These are phyloP conservation scores for Noctua janthe DNA, from an alignment of 2,888 invertebrate genomes.

Conservation along the genomic window DNA sequence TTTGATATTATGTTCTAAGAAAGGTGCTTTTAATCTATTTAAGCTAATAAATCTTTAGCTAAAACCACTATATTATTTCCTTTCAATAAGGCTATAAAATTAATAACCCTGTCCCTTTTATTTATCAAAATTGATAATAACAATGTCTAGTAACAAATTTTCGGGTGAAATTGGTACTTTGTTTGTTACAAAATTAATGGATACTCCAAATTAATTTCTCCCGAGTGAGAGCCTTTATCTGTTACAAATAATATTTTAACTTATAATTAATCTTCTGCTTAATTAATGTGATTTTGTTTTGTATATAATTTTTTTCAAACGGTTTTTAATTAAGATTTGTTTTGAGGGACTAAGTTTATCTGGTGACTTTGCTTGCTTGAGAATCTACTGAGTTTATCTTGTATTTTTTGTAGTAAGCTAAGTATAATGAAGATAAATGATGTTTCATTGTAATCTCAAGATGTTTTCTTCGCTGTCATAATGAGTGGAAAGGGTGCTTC, in stretches of 20 bases:
- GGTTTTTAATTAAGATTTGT: conserved; percentile 35
- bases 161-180: conserved; percentile 73
- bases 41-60: conserved; percentile 43
- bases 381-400: background rate
- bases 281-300: conserved; percentile 53
- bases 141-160: conserved; percentile 69
- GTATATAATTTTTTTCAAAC: conserved; percentile 6
- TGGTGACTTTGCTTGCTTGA: background rate
- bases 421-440: conserved; percentile 47
- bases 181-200: conserved; percentile 77
- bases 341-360: background rate
- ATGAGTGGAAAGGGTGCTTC: conserved; percentile 21
- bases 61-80: conserved; percentile 50
- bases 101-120: conserved; percentile 63
- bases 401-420: conserved; percentile 14
- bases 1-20: conserved; percentile 16
- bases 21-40: conserved; percentile 9
- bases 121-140: conserved; percentile 65
- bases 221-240: conserved; percentile 68
- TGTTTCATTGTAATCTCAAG: conserved; percentile 27
- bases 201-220: conserved; percentile 77
- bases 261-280: conserved; percentile 68
- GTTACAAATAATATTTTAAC: conserved; percentile 69
- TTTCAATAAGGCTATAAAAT: conserved; percentile 61
- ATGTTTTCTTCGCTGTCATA: conserved; percentile 25